phyloP scores from a whole-genome alignment of 2,113 vertebrate genomes.

The Empidonax alnorum region DNA sequence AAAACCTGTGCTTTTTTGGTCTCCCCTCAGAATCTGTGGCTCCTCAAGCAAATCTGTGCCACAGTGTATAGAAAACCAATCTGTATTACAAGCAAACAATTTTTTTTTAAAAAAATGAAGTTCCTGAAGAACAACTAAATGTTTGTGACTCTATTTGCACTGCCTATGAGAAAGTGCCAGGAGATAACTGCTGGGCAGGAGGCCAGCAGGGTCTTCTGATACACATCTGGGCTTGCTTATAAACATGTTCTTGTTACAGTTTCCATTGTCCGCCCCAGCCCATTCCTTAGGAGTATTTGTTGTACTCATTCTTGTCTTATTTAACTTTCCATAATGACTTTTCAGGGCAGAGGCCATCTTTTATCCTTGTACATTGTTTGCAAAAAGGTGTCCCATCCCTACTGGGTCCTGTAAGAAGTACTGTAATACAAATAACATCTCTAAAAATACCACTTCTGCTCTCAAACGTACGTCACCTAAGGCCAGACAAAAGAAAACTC shows the following conservation, averaged over 20 bases:
- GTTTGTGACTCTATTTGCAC: neutral
- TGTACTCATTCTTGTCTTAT: slow-evolving; percentile 46
- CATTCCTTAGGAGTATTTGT: slow-evolving; percentile 50
- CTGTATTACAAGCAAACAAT: neutral
- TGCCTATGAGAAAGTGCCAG: neutral
- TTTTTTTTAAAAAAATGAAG: neutral
- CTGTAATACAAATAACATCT: slow-evolving; percentile 31
- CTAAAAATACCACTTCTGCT: slow-evolving; percentile 52
- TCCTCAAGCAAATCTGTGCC: neutral
- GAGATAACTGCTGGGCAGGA: slow-evolving; percentile 21
- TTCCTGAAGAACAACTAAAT: neutral
- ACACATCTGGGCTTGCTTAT: slow-evolving; percentile 47
- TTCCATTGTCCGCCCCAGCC: slow-evolving; percentile 14
- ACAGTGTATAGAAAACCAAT: neutral
- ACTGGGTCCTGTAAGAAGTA: slow-evolving; percentile 1
- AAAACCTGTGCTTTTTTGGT: neutral
- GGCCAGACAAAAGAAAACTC: slow-evolving; percentile 54
- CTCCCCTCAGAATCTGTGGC: neutral
- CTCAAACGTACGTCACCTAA: slow-evolving; percentile 42
- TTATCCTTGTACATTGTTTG: slow-evolving; percentile 49
- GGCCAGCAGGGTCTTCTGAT: slow-evolving; percentile 50
- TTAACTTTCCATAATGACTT: slow-evolving; percentile 63
- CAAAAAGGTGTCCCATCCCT: slow-evolving; percentile 28
- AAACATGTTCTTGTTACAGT: slow-evolving; percentile 36
- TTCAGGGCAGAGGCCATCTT: slow-evolving; percentile 48